These are phyloP conservation scores for Gallinago paraguaiae DNA, from an alignment of 2,113 vertebrate genomes.

Conservation along the genomic window DNA sequence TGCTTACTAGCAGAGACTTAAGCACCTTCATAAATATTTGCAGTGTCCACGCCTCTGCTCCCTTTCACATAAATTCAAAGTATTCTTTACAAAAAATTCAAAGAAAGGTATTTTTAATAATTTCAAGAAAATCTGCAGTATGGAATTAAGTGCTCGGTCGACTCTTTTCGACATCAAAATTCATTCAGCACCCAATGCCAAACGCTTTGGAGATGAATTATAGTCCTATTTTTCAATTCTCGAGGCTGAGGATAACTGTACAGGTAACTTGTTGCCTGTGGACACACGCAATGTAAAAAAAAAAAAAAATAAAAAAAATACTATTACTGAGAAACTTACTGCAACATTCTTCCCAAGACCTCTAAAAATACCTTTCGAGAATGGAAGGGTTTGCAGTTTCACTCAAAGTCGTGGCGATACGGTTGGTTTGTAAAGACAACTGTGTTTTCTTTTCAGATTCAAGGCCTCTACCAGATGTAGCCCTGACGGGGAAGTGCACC, in stretches of 20 bases:
- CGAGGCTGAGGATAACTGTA: neutral
- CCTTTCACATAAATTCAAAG: neutral
- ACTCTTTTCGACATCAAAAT: neutral
- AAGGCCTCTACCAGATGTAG: slow-evolving; percentile 98
- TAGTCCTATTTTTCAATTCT: neutral
- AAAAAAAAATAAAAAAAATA: neutral
- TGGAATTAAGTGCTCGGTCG: neutral
- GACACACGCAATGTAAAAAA: neutral
- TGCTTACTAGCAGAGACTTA: neutral
- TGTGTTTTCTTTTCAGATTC: slow-evolving; percentile 85
- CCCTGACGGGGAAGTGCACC: slow-evolving; percentile 98
- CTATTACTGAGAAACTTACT: neutral
- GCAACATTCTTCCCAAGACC: neutral
- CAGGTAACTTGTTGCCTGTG: neutral
- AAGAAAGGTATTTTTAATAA: slow-evolving; percentile 64
- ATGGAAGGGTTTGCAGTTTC: neutral
- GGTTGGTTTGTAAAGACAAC: neutral
- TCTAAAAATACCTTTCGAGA: slow-evolving; percentile 36
- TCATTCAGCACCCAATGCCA: neutral
- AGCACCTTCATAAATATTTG: neutral
- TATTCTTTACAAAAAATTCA: neutral
- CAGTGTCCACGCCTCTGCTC: neutral
- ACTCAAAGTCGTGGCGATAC: neutral
- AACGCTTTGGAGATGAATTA: neutral
- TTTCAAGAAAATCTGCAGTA: neutral